Evolutionary conservation across 2,113 vertebrate species (phyloP), one percentile per base, ranked within the genome.

Genomic region (Thamnophis sirtalis): DNA sequence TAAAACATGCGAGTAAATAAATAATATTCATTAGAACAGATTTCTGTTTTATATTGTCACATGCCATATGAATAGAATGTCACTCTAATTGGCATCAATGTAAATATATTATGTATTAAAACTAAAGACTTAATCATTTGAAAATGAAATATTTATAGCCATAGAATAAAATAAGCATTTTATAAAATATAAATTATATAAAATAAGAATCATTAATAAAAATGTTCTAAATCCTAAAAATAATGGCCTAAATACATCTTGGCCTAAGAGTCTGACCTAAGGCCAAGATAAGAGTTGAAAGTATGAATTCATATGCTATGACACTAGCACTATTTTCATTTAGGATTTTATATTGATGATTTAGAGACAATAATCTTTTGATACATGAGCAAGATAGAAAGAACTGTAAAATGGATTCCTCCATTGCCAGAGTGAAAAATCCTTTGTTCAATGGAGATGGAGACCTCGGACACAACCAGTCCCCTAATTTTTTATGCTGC

Each of bases 71-170:
- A 97, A 96, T 97, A 96, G 97, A 97, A 97, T 94, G 93, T 94
- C 94, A 96, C 94, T 93, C 94, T 96, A 95, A 96, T 96, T 97
- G 96, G 96, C 96, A 96, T 95, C 97, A 96, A 97, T 97, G 96
- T 97, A 98, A 98, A 98, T 98, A 98, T 98, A 98, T 98, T 97
- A 98, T 97, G 96, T 96, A 97, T 97, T 98, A 97, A 97, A 97
- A 96, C 91, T 95, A 73, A 93, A 97, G 95, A 97, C 95, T 96
- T 97, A 97, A 97, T 98, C 97, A 98, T 97, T 97, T 97, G 97
- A 97, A 96, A 97, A 93, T 95, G 97, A 97, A 97, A 97, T 97
- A 96, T 96, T 97, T 96, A 96, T 96, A 97, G 97, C 98, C 97
- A 97, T 97, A 91, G 96, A 97, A 97, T 96, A 96, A 97, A 95